phyloP scores from a whole-genome alignment of 2,113 vertebrate genomes.

The Rhabdornis inornatus region DNA sequence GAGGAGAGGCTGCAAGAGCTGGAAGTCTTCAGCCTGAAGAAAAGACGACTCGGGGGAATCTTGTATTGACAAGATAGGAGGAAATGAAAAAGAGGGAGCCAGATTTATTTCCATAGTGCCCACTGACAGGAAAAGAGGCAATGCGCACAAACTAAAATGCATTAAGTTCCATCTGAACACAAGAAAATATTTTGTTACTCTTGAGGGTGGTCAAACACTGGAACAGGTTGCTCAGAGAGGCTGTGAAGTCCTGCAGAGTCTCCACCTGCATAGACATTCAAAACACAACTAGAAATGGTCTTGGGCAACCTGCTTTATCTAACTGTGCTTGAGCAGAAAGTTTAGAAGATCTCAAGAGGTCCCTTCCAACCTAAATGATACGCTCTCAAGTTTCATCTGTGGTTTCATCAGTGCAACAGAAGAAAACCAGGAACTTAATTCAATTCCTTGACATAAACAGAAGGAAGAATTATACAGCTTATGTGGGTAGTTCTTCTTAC shows the following conservation, averaged over 20 bases:
- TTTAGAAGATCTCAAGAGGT: background rate
- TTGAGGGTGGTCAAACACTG: background rate
- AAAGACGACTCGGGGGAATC: background rate
- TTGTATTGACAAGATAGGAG: background rate
- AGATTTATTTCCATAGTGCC: background rate
- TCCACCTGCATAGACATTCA: background rate
- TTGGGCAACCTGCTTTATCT: background rate
- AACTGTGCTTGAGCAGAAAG: background rate
- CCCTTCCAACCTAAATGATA: background rate
- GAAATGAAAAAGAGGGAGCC: background rate
- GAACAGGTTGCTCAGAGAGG: background rate
- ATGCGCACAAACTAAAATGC: background rate
- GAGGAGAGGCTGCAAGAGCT: background rate
- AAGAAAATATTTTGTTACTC: background rate
- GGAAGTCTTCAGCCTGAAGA: background rate
- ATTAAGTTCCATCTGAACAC: background rate
- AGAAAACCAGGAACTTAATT: background rate
- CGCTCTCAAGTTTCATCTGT: background rate
- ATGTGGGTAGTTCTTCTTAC: rapidly evolving
- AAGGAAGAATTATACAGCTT: background rate
- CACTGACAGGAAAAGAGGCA: background rate
- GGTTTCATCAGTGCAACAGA: background rate
- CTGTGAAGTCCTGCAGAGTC: background rate
- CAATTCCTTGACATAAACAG: background rate
- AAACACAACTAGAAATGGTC: background rate